phyloP scores from a whole-genome alignment of 2,797 vertebrate species.

The Microctenopoma stevenorrisi region DNA sequence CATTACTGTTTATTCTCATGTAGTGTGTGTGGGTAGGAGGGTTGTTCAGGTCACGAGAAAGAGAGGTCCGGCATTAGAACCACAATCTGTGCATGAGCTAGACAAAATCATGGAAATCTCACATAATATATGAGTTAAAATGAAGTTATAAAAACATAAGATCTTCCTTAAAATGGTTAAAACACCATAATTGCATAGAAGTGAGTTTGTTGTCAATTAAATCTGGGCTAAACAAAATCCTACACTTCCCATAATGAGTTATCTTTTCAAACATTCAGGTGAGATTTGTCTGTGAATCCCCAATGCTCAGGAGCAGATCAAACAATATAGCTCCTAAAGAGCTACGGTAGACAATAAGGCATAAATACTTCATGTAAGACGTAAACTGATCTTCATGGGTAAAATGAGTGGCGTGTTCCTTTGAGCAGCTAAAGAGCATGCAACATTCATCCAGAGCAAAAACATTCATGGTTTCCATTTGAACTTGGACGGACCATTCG shows the following conservation, averaged over 20 bases:
- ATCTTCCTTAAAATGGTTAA: too few species aligned
- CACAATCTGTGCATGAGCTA: not conserved
- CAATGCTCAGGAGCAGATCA: too few species aligned
- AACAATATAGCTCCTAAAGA: not conserved
- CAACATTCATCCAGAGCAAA: not conserved
- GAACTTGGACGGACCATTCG: too few species aligned
- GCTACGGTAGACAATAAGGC: constrained; percentile 13
- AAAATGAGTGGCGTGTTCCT: constrained; percentile 9
- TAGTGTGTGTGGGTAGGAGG: constrained; percentile 3
- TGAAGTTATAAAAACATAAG: not conserved
- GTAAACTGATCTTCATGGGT: not conserved
- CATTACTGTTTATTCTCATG: constrained; percentile 63
- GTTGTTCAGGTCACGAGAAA: constrained; percentile 41
- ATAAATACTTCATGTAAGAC: constrained; percentile 10
- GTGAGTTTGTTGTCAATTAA: too few species aligned
- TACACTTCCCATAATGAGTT: constrained; percentile 6
- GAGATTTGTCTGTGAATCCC: too few species aligned
- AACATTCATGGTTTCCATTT: not conserved
- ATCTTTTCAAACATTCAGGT: not conserved
- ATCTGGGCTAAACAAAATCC: not conserved
- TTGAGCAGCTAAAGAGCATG: too few species aligned
- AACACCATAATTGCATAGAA: too few species aligned
- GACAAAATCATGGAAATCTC: constrained; percentile 6
- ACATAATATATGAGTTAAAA: not conserved
- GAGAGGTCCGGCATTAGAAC: not conserved